Percentiles rank a stretch among this genome's conserved stretches.
These are phyloP conservation scores for Bucco capensis DNA, from an alignment of 2,113 vertebrate species.

Conservation along the genomic window DNA sequence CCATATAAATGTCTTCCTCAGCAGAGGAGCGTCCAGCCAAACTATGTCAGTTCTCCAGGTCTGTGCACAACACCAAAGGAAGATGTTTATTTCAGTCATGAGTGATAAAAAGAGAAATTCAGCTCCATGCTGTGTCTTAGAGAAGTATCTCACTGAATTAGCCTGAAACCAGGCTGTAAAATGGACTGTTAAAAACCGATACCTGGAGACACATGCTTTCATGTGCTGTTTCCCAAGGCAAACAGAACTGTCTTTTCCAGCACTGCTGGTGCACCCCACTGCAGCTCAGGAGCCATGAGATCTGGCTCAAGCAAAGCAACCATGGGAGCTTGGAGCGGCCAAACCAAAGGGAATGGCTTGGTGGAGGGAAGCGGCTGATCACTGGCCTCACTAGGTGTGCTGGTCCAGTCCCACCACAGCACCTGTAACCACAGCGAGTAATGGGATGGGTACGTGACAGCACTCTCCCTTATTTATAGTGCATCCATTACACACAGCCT, in stretches of 20 bases:
- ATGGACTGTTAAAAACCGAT: background rate
- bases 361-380: background rate
- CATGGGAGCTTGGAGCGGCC: accelerated
- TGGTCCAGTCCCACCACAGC: accelerated
- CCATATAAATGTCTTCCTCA: background rate
- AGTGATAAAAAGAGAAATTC: background rate
- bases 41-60: background rate
- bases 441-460: background rate
- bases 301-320: background rate
- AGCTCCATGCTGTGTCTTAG: background rate
- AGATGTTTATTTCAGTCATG: accelerated
- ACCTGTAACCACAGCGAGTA: background rate
- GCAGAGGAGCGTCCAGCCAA: background rate
- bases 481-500: accelerated
- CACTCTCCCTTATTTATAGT: background rate
- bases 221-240: background rate
- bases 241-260: background rate
- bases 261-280: background rate
- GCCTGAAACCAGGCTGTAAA: background rate
- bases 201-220: accelerated
- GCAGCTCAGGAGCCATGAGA: background rate
- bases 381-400: background rate
- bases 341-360: accelerated
- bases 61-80: accelerated
- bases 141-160: background rate